Evolutionary conservation across 2,888 invertebrate species (phyloP).

Genomic region (Athripsodes cinereus): DNA sequence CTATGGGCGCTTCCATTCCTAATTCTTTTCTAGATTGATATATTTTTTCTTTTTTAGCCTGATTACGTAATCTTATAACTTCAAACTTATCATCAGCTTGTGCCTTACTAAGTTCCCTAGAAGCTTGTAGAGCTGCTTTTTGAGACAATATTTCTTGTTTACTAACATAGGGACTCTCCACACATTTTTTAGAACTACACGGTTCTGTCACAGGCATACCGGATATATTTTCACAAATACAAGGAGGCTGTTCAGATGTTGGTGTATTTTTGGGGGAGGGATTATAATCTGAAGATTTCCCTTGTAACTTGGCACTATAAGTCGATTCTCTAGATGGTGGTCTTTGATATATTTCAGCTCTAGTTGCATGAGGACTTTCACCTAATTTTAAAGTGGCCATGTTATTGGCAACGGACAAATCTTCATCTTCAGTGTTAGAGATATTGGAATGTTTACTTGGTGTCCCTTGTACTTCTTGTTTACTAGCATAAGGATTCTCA

Average conservation of each 20-base stretch:
- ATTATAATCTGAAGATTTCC: slow-evolving; percentile 8
- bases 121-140: slow-evolving; percentile 46
- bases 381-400: slow-evolving; percentile 34
- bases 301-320: slow-evolving; percentile 15
- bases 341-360: slow-evolving; percentile 38
- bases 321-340: neutral
- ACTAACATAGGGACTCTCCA: slow-evolving; percentile 48
- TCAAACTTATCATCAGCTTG: slow-evolving; percentile 45
- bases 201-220: slow-evolving; percentile 15
- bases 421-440: slow-evolving; percentile 8
- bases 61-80: slow-evolving; percentile 49
- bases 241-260: slow-evolving; percentile 6
- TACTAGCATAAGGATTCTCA: slow-evolving; percentile 5
- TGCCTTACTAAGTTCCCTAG: slow-evolving; percentile 39
- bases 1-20: slow-evolving; percentile 4
- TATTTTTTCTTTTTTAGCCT: slow-evolving; percentile 50
- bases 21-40: slow-evolving; percentile 48
- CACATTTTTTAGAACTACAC: slow-evolving; percentile 30
- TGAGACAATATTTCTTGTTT: slow-evolving; percentile 49
- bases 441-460: slow-evolving; percentile 2
- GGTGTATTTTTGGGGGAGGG: neutral
- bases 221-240: slow-evolving; percentile 25
- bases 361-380: slow-evolving; percentile 49
- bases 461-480: neutral
- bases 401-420: slow-evolving; percentile 13